Conservation (phyloP, 2,113 vertebrate species). For the Pelodiscus sinensis region DNA sequence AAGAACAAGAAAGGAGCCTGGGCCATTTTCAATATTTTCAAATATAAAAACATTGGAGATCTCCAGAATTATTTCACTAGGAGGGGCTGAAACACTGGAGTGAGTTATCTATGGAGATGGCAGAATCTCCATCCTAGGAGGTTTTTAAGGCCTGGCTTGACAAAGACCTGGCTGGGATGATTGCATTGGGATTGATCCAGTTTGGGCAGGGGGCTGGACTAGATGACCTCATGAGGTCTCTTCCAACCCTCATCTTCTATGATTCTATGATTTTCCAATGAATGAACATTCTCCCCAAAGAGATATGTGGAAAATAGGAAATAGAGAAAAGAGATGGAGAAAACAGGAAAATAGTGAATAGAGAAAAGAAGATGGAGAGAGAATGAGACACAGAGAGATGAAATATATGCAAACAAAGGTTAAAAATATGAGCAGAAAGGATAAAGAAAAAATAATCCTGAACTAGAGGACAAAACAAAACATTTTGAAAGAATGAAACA, state of each 20-base stretch:
- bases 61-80: neutral
- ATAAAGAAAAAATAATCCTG: neutral
- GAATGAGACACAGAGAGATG: neutral
- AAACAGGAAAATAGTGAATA: neutral
- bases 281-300: neutral
- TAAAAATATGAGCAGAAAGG: neutral
- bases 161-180: no score
- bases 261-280: neutral
- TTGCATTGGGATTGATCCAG: no score
- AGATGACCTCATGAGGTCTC: no score
- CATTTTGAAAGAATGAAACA: neutral
- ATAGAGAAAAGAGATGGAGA: neutral
- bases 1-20: constrained; percentile 10
- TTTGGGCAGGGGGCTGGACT: no score
- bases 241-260: no score
- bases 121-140: no score
- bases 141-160: no score
- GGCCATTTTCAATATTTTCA: constrained; percentile 32
- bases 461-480: neutral
- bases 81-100: no score
- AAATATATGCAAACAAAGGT: neutral
- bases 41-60: neutral
- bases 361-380: neutral
- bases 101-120: no score
- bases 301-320: neutral